Percentiles rank a stretch among this genome's conserved stretches.
These are phyloP conservation scores for Takifugu ocellatus DNA, from an alignment of 2,797 vertebrate species.

Conservation along the genomic window DNA sequence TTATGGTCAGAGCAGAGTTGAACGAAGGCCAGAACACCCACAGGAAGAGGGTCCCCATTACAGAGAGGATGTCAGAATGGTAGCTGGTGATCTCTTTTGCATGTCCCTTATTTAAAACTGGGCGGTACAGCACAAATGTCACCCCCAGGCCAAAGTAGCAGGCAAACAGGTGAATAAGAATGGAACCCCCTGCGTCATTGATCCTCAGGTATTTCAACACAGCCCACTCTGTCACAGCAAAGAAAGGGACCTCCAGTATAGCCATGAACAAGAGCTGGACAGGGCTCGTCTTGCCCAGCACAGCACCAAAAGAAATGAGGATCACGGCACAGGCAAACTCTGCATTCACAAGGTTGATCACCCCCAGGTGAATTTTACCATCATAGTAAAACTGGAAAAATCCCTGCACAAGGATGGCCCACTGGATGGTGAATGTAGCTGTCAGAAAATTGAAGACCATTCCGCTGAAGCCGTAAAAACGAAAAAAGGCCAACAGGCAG, in stretches of 20 bases:
- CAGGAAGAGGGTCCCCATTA: conserved; percentile 81
- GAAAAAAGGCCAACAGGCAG: conserved; percentile 81
- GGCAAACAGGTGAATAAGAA: conserved; percentile 84
- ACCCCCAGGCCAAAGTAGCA: conserved; percentile 85
- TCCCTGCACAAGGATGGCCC: conserved; percentile 83
- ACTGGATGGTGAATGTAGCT: conserved; percentile 81
- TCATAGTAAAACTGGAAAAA: conserved; percentile 76
- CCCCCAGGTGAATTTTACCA: conserved; percentile 75
- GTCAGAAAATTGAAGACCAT: conserved; percentile 83
- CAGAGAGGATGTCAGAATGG: conserved; percentile 77
- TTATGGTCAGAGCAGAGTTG: conserved; percentile 76
- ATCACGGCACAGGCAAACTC: conserved; percentile 82
- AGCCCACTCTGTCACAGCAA: conserved; percentile 77
- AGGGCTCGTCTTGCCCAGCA: conserved; percentile 82
- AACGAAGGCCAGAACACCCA: conserved; percentile 92
- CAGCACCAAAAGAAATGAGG: conserved; percentile 81
- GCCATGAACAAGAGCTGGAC: conserved; percentile 83
- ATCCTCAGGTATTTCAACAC: conserved; percentile 73
- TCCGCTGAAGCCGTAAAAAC: conserved; percentile 77
- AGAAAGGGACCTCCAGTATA: conserved; percentile 77
- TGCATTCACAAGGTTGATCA: conserved; percentile 77
- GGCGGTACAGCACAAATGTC: conserved; percentile 78
- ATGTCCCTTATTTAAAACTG: conserved; percentile 50
- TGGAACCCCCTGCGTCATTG: conserved; percentile 82
- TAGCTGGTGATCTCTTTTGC: conserved; percentile 75